Percentiles rank a stretch among this genome's conserved stretches.
Conservation (phyloP, 2,888 invertebrate genomes). For the Nemotelus pantherinus region DNA sequence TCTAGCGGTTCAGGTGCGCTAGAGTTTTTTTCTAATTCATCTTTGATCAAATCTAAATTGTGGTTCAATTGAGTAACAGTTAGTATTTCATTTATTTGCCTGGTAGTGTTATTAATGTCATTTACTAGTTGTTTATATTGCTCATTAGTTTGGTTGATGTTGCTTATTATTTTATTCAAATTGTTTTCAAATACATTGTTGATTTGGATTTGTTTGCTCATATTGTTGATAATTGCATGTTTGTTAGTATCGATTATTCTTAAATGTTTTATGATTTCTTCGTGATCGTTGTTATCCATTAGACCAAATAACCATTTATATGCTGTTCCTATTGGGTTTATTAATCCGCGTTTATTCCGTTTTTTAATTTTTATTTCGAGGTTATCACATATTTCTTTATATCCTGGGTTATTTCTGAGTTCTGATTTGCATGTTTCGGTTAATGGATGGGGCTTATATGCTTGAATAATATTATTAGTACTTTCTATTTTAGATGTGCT, state of each 20-base stretch:
- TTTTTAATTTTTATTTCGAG: not conserved
- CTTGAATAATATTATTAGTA: too few species aligned
- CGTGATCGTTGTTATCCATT: slow-evolving; percentile 10
- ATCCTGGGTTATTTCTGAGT: not conserved
- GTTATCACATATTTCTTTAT: not conserved
- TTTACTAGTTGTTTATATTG: not conserved
- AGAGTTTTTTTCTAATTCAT: not conserved
- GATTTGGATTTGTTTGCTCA: slow-evolving; percentile 21
- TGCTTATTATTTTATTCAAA: slow-evolving; percentile 12
- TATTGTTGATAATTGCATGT: not conserved
- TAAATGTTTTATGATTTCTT: slow-evolving; percentile 15
- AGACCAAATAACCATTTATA: slow-evolving; percentile 16
- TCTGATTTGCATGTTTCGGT: too few species aligned
- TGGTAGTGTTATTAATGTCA: not conserved
- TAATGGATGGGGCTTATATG: too few species aligned
- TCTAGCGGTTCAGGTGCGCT: too few species aligned
- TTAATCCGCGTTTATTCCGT: not conserved
- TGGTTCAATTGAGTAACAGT: slow-evolving; percentile 3
- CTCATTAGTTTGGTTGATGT: not conserved
- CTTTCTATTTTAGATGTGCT: too few species aligned
- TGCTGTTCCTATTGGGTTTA: slow-evolving; percentile 6
- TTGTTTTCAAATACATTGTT: slow-evolving; percentile 5
- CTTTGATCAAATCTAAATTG: not conserved
- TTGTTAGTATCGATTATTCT: not conserved
- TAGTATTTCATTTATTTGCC: not conserved